Evolutionary conservation across 2,113 vertebrate species (phyloP).

Genomic region (Sialia sialis): DNA sequence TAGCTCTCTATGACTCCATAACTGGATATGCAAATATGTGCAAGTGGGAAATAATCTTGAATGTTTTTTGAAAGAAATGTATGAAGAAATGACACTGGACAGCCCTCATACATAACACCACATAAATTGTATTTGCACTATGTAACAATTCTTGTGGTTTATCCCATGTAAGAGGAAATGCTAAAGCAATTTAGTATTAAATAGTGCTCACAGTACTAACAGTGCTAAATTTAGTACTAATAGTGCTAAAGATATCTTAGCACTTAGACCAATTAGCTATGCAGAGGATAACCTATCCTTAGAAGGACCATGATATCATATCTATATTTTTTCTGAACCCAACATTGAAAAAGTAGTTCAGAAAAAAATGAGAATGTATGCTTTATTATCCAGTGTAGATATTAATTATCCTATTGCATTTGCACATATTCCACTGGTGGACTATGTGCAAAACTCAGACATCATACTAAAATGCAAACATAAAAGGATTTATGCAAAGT

Average conservation of each 20-base stretch:
- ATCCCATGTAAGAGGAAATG: not conserved
- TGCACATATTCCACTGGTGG: not conserved
- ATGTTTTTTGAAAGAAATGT: not conserved
- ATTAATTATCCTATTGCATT: not conserved
- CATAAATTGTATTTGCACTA: not conserved
- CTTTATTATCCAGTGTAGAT: not conserved
- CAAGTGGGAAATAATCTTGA: not conserved
- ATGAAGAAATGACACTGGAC: not conserved
- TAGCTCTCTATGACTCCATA: not conserved
- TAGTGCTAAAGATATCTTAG: not conserved
- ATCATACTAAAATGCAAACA: not conserved
- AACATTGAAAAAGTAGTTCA: not conserved
- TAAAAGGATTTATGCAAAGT: not conserved
- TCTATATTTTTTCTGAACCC: not conserved
- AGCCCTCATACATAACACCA: not conserved
- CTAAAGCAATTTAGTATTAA: not conserved
- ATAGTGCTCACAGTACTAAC: too few species aligned
- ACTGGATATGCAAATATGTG: not conserved
- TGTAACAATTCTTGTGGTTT: not conserved
- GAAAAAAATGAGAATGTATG: not conserved
- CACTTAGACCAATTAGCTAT: not conserved
- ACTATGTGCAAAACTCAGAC: not conserved
- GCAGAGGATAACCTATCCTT: not conserved
- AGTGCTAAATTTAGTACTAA: too few species aligned
- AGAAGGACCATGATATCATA: not conserved